phyloP scores from a whole-genome alignment of 1,140 invertebrate genomes.

The Drosophila aff. region DNA sequence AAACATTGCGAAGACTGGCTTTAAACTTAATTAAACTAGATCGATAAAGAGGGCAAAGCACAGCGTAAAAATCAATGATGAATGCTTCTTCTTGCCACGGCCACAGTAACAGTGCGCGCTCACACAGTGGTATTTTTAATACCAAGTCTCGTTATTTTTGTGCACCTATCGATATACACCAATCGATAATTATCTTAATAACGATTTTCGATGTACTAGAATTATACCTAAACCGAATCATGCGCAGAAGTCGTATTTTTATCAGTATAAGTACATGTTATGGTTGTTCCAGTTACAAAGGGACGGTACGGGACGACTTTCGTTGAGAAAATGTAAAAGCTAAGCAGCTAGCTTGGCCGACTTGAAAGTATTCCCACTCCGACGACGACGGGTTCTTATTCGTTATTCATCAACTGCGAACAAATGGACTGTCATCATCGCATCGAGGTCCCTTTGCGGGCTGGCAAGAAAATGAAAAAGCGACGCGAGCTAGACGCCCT shows the following conservation, averaged over 20 bases:
- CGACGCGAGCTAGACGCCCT: slow-evolving; percentile 86
- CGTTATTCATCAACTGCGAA: slow-evolving; percentile 12
- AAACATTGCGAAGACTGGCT: slow-evolving; percentile 54
- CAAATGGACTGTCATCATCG: slow-evolving; percentile 81
- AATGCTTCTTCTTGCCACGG: slow-evolving; percentile 11
- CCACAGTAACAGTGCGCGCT: slow-evolving; percentile 1
- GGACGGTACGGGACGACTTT: slow-evolving; percentile 23
- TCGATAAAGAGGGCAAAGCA: slow-evolving; percentile 36
- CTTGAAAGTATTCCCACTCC: slow-evolving; percentile 27
- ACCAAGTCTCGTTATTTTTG: neutral
- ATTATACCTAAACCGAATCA: slow-evolving; percentile 32
- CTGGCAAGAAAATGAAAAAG: slow-evolving; percentile 86
- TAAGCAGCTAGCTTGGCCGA: slow-evolving; percentile 7
- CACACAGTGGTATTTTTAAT: neutral
- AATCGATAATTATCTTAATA: slow-evolving; percentile 19
- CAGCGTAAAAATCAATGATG: slow-evolving; percentile 43
- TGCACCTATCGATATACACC: slow-evolving; percentile 8
- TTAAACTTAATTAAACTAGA: slow-evolving; percentile 47
- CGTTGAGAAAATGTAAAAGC: slow-evolving; percentile 44
- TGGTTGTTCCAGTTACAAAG: slow-evolving; percentile 43
- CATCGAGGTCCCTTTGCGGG: slow-evolving; percentile 81
- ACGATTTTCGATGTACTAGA: slow-evolving; percentile 1
- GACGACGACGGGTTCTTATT: slow-evolving; percentile 10
- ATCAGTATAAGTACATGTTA: slow-evolving; percentile 58
- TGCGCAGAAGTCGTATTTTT: slow-evolving; percentile 56